Conservation (phyloP, 2,888 invertebrate species). For the Toxonevra muliebris region DNA sequence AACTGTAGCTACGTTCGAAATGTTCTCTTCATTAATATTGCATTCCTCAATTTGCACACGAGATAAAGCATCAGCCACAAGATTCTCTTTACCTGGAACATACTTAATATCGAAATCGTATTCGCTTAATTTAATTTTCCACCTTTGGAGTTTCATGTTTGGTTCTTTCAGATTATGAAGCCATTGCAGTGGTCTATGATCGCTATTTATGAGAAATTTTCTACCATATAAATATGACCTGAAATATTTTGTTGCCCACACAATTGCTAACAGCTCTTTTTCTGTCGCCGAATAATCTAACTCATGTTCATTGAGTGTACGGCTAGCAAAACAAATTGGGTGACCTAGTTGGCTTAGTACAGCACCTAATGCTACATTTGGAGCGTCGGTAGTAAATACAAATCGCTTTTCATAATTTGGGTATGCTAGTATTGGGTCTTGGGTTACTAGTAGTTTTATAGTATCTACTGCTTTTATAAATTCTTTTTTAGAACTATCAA, state of each 20-base stretch:
- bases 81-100: slow-evolving; percentile 17
- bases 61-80: slow-evolving; percentile 13
- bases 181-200: too few species aligned
- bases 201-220: too few species aligned
- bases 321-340: slow-evolving; percentile 3
- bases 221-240: too few species aligned
- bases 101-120: slow-evolving; percentile 7
- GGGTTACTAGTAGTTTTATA: slow-evolving; percentile 24
- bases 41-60: slow-evolving; percentile 9
- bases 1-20: slow-evolving; percentile 11
- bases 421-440: slow-evolving; percentile 31
- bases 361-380: slow-evolving; percentile 14
- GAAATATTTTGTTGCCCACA: slow-evolving; percentile 11
- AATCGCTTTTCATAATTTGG: slow-evolving; percentile 38
- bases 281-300: slow-evolving; percentile 1
- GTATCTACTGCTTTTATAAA: slow-evolving; percentile 29
- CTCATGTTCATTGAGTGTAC: slow-evolving; percentile 9
- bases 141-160: too few species aligned
- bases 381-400: slow-evolving; percentile 33
- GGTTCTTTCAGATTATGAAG: too few species aligned
- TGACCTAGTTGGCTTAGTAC: too few species aligned
- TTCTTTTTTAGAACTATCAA: slow-evolving; percentile 18
- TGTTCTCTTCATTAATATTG: neutral
- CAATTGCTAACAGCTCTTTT: neutral
- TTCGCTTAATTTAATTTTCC: neutral